Base-by-base conservation (phyloP, 2,113 vertebrate species). In the Mustelus asterias region DNA sequence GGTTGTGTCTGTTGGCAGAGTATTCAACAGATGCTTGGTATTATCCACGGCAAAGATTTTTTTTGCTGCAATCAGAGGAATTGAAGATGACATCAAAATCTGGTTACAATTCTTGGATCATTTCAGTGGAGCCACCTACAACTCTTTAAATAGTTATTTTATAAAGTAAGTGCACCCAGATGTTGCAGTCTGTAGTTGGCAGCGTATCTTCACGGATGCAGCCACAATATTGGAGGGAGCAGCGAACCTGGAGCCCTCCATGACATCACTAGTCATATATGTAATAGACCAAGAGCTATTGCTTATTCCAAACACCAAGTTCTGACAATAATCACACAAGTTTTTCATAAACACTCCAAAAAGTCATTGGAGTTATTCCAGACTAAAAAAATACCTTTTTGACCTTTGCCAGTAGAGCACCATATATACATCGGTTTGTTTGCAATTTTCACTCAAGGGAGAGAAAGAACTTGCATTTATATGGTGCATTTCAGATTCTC, bases 121-220 rank as follows among this genome's bases (percentile, higher is more conserved):
- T 72, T 76, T 95, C 69, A 95, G 69, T 95, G 94, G 94, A 95
- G 94, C 69, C 94, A 95, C 94, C 94, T 72, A 95, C 94, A 72
- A 95, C 65, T 95, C 69, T 95, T 72, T 95, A 93, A 93, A 93
- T 67, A 95, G 94, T 41, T 76, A 72, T 95, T 93, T 48, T 70
- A 72, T 95, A 70, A 72, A 72, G 67, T 95, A 95, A 95, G 93
- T 95, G 93, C 93, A 95, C 65, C 63, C 93, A 95, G n/a, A 95
- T 95, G 93, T 70, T 69, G 67, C 10, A 70, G 93, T 69, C 41
- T 72, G 24, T 72, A 72, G 93, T 48, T 95, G 67, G 93, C 93
- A 72, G 33, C 37, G 26, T 95, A 72, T 72, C 93, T 48, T 26
- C 67, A 72, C 24, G 93, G 93, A 69, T 95, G 93, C 93, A 44